Evolutionary conservation across 2,888 invertebrate genomes (phyloP).

Genomic region (Platycheirus rosarum): DNA sequence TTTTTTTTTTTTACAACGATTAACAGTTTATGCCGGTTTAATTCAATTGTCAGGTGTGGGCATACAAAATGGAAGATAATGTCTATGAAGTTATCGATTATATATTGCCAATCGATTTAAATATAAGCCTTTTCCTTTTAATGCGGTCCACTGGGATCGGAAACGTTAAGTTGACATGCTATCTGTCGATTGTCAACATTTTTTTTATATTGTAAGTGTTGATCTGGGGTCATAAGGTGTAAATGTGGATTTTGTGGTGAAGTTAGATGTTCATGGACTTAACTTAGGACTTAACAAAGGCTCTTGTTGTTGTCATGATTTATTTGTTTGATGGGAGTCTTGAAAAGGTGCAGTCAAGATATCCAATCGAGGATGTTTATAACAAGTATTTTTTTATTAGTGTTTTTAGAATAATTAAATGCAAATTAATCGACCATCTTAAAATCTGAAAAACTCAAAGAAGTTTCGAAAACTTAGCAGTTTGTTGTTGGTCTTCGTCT

Average conservation of each 20-base stretch:
- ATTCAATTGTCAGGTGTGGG: constrained; percentile 67
- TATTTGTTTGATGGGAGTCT: too few species aligned
- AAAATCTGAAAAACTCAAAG: too few species aligned
- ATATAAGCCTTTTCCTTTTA: constrained; percentile 2
- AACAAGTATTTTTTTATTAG: too few species aligned
- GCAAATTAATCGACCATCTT: too few species aligned
- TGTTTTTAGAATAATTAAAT: too few species aligned
- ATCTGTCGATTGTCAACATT: constrained; percentile 53
- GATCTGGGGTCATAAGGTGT: constrained; percentile 26
- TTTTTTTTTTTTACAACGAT: constrained; percentile 33
- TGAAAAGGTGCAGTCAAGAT: too few species aligned
- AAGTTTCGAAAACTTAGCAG: too few species aligned
- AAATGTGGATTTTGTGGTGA: not conserved
- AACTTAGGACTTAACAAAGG: not conserved
- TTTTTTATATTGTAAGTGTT: constrained; percentile 36
- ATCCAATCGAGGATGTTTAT: too few species aligned
- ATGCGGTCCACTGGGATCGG: not conserved
- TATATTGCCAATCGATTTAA: constrained; percentile 30
- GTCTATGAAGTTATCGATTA: constrained; percentile 50
- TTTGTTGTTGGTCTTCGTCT: too few species aligned
- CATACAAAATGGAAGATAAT: constrained; percentile 53
- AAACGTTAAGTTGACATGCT: constrained; percentile 30
- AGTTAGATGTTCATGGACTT: not conserved
- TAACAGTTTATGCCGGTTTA: constrained; percentile 53
- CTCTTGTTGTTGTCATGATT: not conserved